Percentiles rank a stretch among this genome's conserved stretches.
Evolutionary conservation across 1,140 invertebrate genomes (phyloP).

Genomic region (Lepidurus packardi): DNA sequence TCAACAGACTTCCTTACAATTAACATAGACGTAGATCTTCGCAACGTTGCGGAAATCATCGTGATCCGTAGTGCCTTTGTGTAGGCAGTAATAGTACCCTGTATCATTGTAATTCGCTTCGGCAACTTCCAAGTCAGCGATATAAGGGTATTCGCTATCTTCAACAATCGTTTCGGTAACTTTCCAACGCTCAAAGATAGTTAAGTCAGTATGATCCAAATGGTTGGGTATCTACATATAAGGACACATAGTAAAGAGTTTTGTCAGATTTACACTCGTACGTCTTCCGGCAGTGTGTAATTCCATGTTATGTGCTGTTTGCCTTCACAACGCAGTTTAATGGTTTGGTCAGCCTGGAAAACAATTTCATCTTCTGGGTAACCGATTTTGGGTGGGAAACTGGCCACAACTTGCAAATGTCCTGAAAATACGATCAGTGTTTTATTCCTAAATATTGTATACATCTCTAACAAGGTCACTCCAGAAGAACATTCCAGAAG

Average conservation of each 20-base stretch:
- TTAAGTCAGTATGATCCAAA: neutral
- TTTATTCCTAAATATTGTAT: no score
- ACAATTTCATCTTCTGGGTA: neutral
- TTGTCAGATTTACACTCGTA: neutral
- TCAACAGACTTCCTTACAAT: neutral
- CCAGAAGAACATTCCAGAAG: no score
- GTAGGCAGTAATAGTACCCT: conserved; percentile 20
- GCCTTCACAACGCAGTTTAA: neutral
- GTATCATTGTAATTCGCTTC: neutral
- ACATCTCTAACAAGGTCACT: no score
- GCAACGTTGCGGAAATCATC: neutral
- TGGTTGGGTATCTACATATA: neutral
- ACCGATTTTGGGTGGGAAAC: neutral
- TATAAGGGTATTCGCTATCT: neutral
- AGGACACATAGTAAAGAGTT: neutral
- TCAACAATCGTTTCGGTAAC: neutral
- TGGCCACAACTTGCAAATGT: neutral
- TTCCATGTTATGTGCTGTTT: neutral
- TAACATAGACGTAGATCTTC: conserved; percentile 23
- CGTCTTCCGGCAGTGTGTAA: neutral
- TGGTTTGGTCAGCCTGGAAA: neutral
- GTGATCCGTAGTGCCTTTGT: neutral
- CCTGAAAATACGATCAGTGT: neutral
- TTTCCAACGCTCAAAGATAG: neutral
- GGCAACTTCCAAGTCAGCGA: neutral